phyloP scores from a whole-genome alignment of 2,113 vertebrate species.

The Riparia riparia region DNA sequence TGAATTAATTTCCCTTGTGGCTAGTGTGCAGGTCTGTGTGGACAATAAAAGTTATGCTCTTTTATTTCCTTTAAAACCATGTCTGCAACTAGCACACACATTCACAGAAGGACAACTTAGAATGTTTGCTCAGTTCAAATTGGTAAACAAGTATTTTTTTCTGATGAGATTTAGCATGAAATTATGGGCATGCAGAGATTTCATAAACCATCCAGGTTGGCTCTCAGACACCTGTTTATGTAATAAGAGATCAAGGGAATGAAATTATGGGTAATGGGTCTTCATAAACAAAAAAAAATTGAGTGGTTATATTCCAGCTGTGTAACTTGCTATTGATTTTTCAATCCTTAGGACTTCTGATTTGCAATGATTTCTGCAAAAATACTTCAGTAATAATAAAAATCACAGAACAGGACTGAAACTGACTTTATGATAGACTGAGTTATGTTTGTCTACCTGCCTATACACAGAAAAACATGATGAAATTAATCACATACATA shows the following conservation, averaged over 20 bases:
- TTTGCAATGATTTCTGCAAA: neutral
- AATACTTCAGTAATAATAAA: neutral
- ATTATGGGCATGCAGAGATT: neutral
- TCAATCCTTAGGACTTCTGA: neutral
- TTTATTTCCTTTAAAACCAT: neutral
- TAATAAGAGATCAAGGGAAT: neutral
- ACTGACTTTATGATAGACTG: neutral
- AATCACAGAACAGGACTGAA: neutral
- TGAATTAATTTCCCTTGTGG: slow-evolving; percentile 9
- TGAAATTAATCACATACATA: neutral
- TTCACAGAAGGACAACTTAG: neutral
- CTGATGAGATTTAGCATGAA: neutral
- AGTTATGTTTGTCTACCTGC: neutral
- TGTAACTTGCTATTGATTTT: neutral
- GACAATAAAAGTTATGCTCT: neutral
- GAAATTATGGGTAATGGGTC: neutral
- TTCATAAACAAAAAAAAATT: neutral
- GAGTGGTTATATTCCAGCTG: neutral
- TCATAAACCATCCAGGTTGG: neutral
- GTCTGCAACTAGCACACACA: neutral
- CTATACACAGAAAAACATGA: neutral
- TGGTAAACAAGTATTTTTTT: neutral
- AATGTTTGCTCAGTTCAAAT: neutral
- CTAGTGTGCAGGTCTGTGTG: neutral
- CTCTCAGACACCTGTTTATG: neutral